These are phyloP conservation scores for Pyrgus malvae DNA, from an alignment of 2,888 invertebrate genomes.

Conservation along the genomic window DNA sequence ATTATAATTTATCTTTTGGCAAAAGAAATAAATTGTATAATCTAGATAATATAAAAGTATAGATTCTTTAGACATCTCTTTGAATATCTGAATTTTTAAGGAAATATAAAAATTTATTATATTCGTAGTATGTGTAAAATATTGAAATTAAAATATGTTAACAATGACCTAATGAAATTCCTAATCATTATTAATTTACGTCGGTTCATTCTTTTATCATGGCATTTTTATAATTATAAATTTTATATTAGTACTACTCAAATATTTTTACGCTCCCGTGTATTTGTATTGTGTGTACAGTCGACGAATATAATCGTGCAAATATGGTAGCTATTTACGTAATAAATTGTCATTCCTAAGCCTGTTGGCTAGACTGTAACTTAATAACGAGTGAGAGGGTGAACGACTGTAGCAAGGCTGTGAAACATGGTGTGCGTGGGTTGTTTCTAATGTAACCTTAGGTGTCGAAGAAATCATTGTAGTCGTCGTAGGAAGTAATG, in stretches of 20 bases:
- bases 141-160: too few relatives aligned
- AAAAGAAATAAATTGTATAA: background rate
- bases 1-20: background rate
- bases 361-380: conserved; percentile 59
- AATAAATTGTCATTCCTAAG: conserved; percentile 69
- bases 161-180: background rate
- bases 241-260: conserved; percentile 1
- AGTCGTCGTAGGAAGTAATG: conserved; percentile 5
- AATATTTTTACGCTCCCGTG: conserved; percentile 8
- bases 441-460: conserved; percentile 48
- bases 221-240: conserved; percentile 6
- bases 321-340: conserved; percentile 46
- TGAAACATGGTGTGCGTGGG: conserved; percentile 68
- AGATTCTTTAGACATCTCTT: background rate
- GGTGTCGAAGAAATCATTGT: background rate
- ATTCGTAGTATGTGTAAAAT: too few relatives aligned
- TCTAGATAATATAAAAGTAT: background rate
- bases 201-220: background rate
- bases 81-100: conserved; percentile 4
- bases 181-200: background rate
- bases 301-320: conserved; percentile 22
- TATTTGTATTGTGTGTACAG: conserved; percentile 8
- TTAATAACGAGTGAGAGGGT: conserved; percentile 63
- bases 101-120: background rate
- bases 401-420: conserved; percentile 78